A percentile compares a stretch with the other conserved stretches of the same genome.
Conservation (phyloP, 2,888 invertebrate genomes). For the Nowickia ferox region DNA sequence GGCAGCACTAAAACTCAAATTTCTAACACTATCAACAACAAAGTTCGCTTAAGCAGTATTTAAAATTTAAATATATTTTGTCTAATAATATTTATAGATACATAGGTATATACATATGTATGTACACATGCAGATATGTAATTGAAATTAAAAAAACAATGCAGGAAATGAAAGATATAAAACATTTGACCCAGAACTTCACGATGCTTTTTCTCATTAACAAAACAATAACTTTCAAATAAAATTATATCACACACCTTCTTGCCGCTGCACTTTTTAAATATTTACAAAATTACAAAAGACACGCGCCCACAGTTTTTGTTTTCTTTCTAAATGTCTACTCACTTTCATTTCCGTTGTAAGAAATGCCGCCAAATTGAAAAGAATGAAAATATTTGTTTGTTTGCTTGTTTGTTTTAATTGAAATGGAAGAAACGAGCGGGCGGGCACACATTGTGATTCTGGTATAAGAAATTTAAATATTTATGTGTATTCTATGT, state of each 20-base stretch:
- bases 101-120: no score
- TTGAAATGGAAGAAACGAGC: background rate
- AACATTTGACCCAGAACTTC: conserved; percentile 73
- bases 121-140: no score
- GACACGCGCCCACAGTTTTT: conserved; percentile 21
- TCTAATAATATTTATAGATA: no score
- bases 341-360: conserved; percentile 41
- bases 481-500: no score
- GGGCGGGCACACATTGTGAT: background rate
- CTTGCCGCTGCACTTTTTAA: conserved; percentile 8
- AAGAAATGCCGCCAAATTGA: conserved; percentile 4
- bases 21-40: no score
- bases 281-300: conserved; percentile 29
- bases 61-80: no score
- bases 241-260: conserved; percentile 9
- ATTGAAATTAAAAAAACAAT: conserved; percentile 27
- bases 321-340: background rate
- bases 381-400: background rate
- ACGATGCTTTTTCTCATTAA: conserved; percentile 24
- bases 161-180: conserved; percentile 73
- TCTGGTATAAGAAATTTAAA: conserved; percentile 22
- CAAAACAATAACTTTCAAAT: conserved; percentile 13
- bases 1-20: no score
- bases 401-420: background rate
- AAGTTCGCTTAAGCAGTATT: no score